Conservation (phyloP, 1,140 invertebrate genomes). For the Papilio aristodemus region DNA sequence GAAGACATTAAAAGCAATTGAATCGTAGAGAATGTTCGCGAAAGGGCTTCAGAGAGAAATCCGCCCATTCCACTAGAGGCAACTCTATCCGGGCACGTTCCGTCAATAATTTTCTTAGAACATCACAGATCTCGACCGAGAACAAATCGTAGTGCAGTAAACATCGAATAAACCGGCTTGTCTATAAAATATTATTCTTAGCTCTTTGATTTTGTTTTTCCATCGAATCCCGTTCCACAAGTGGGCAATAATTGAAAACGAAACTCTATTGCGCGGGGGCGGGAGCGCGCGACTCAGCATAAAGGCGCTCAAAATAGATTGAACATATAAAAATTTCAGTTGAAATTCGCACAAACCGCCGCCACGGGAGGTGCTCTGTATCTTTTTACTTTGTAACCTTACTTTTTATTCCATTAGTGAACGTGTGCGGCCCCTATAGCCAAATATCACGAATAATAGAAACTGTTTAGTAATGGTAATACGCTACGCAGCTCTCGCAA, state of each 20-base stretch:
- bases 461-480: slow-evolving; percentile 79
- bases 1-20: slow-evolving; percentile 52
- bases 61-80: slow-evolving; percentile 48
- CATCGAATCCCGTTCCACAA: slow-evolving; percentile 77
- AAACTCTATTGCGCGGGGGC: slow-evolving; percentile 71
- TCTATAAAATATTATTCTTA: slow-evolving; percentile 79
- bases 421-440: slow-evolving; percentile 74
- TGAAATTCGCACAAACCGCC: slow-evolving; percentile 74
- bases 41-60: slow-evolving; percentile 46
- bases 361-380: slow-evolving; percentile 73
- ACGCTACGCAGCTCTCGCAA: slow-evolving; percentile 61
- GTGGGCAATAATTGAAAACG: slow-evolving; percentile 80
- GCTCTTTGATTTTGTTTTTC: slow-evolving; percentile 72
- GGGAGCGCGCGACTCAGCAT: slow-evolving; percentile 74
- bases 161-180: slow-evolving; percentile 73
- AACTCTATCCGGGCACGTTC: slow-evolving; percentile 70
- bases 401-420: slow-evolving; percentile 80
- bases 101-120: slow-evolving; percentile 77
- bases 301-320: slow-evolving; percentile 79
- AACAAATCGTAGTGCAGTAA: slow-evolving; percentile 76
- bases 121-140: slow-evolving; percentile 72
- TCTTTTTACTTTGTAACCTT: slow-evolving; percentile 80
- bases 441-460: slow-evolving; percentile 79
- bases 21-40: slow-evolving; percentile 47
- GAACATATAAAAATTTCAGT: slow-evolving; percentile 81